phyloP scores from a whole-genome alignment of 2,888 invertebrate species.

The Elgonia sp. region DNA sequence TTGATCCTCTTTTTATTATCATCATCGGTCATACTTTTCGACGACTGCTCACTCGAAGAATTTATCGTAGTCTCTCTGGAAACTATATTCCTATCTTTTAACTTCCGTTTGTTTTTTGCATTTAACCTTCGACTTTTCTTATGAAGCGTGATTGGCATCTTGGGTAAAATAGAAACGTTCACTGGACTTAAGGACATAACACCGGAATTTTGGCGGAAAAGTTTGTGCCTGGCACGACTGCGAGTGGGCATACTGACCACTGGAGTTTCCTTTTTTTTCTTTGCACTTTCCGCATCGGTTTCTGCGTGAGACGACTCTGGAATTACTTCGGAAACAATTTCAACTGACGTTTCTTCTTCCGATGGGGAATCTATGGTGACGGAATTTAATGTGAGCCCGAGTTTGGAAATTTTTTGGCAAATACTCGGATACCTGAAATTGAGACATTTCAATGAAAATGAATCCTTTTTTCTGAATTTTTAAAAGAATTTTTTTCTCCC shows the following conservation, averaged over 20 bases:
- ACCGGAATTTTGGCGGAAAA: slow-evolving; percentile 59
- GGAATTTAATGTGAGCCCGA: slow-evolving; percentile 58
- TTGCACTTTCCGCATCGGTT: slow-evolving; percentile 7
- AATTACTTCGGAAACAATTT: slow-evolving; percentile 68
- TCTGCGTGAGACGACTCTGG: slow-evolving; percentile 74
- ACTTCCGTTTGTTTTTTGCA: background rate
- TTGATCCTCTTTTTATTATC: background rate
- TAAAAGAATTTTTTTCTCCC: no score
- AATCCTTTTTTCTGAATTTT: no score
- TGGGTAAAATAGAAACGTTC: background rate
- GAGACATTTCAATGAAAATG: background rate
- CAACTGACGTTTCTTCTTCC: slow-evolving; percentile 41
- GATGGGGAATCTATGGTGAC: slow-evolving; percentile 75
- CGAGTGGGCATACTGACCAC: background rate
- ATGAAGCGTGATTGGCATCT: background rate
- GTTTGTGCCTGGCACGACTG: slow-evolving; percentile 17
- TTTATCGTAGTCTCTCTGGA: slow-evolving; percentile 46
- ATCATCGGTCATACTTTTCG: background rate
- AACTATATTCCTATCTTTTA: slow-evolving; percentile 23
- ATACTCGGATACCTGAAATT: slow-evolving; percentile 70
- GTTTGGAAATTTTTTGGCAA: slow-evolving; percentile 50
- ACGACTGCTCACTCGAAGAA: slow-evolving; percentile 10
- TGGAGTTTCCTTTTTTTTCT: slow-evolving; percentile 29
- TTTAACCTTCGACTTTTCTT: background rate
- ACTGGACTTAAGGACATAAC: slow-evolving; percentile 59